Evolutionary conservation across 2,113 vertebrate genomes (phyloP).

Genomic region (Rissa tridactyla): DNA sequence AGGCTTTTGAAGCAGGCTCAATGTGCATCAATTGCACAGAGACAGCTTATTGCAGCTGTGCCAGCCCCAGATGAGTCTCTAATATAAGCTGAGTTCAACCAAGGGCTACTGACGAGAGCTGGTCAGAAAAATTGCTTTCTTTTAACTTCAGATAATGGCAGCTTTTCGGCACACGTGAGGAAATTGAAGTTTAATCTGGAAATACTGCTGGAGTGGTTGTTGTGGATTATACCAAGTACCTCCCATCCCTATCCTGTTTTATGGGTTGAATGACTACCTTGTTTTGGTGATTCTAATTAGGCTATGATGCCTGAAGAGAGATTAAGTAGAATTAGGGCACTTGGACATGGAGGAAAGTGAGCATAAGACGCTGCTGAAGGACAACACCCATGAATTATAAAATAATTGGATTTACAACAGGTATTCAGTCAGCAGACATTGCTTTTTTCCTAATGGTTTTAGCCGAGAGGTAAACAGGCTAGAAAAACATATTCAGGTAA

Average conservation of each 20-base stretch:
- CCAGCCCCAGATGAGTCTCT: not conserved
- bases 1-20: not conserved
- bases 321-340: constrained; percentile 39
- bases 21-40: not conserved
- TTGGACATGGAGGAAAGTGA: constrained; percentile 5
- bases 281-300: constrained; percentile 34
- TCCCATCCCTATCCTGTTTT: constrained; percentile 3
- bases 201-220: not conserved
- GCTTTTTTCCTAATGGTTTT: not conserved
- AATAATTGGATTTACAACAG: constrained; percentile 9
- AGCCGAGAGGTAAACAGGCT: not conserved
- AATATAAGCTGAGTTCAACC: not conserved
- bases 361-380: constrained; percentile 19
- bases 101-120: not conserved
- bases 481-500: not conserved
- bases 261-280: constrained; percentile 33
- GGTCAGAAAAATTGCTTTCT: not conserved
- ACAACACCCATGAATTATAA: constrained; percentile 41
- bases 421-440: not conserved
- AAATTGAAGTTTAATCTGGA: not conserved
- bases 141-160: not conserved
- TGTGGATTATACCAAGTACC: not conserved
- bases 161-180: not conserved
- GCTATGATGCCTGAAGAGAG: constrained; percentile 12
- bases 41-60: not conserved